Evolutionary conservation across 2,888 invertebrate species (phyloP), one percentile per base, ranked within the genome.

Genomic region (Cantharis flavilabris): DNA sequence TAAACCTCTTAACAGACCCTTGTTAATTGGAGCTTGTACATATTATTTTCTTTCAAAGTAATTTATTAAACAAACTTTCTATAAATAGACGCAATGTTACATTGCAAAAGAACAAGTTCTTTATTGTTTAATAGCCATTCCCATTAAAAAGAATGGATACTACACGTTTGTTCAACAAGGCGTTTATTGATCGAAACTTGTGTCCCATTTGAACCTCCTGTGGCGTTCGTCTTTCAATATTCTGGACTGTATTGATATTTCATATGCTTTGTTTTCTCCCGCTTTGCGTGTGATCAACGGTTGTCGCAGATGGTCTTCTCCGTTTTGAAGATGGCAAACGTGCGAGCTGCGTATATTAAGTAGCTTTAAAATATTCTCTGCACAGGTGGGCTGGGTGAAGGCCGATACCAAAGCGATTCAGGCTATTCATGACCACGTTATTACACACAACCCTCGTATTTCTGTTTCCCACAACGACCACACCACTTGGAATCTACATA

Each of bases 351-450:
- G 80, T 77, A 85, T 85, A 85, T 81, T 80, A 85, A 85, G 81
- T 81, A 82, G 80, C 81, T 76, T 82, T 84, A 84, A 84, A 84
- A 83, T 83, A 82, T 82, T 80, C 72, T 80, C 80, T 82, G 73
- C 87, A 71, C 91, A 97, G 97, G 96, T 97, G 79, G 97, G 97
- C 72, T 97, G 97, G 97, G 95, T 97, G 77, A 96, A 96, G 89
- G 96, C 96, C 30, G 97, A 97, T 87, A 96, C 96, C 71, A 97
- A 97, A 90, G 96, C 97, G 73, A 97, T 97, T 83, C 96, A 96
- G 89, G 96, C 97, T 30, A 97, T 97, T 87, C 96, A 97, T 88
- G 95, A 96, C 83, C 96, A 96, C 89, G 96, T 97, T 83, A 96
- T 97, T 88, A 97, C 97, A 79, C 96, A 97, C 90, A 97, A 97